A percentile compares a stretch with the other conserved stretches of the same genome.
These are phyloP conservation scores for Anguilla japonica DNA, from an alignment of 2,113 vertebrate genomes.

Conservation along the genomic window DNA sequence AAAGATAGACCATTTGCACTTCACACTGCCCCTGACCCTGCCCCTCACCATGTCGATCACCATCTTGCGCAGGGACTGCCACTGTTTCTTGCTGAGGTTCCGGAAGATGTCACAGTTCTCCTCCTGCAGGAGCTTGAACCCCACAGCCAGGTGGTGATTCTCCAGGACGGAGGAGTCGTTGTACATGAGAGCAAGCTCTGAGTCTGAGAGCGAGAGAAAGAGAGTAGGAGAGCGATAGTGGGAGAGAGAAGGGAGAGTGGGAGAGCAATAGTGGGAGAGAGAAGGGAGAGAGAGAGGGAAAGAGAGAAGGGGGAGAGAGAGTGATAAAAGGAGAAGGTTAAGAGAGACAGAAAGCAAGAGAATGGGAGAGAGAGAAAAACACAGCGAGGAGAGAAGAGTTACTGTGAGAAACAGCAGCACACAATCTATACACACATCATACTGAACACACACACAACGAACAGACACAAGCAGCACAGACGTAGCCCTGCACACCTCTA, in stretches of 20 bases:
- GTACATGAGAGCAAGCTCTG: conserved; percentile 89
- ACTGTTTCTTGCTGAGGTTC: conserved; percentile 84
- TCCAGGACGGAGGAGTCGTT: conserved; percentile 87
- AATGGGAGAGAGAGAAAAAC: conserved; percentile 65
- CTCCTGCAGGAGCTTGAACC: conserved; percentile 89
- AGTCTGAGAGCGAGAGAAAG: conserved; percentile 65
- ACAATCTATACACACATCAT: not conserved
- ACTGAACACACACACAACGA: not conserved
- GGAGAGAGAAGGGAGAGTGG: too few species aligned
- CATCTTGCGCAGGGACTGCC: conserved; percentile 83
- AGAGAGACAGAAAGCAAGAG: conserved; percentile 69
- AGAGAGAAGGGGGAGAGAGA: too few species aligned
- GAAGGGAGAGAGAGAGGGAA: too few species aligned
- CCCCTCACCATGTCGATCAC: conserved; percentile 83
- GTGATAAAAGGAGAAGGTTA: too few species aligned
- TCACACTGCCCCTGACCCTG: not conserved
- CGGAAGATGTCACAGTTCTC: conserved; percentile 91
- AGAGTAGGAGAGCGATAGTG: rapidly evolving
- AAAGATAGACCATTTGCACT: not conserved
- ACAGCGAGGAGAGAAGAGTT: not conserved
- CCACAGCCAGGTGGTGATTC: conserved; percentile 90
- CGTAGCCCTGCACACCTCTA: not conserved
- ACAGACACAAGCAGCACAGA: not conserved
- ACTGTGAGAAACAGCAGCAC: not conserved
- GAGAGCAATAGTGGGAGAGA: too few species aligned